Evolutionary conservation across 2,113 vertebrate genomes (phyloP).

Genomic region (Atlantisia rogersi): DNA sequence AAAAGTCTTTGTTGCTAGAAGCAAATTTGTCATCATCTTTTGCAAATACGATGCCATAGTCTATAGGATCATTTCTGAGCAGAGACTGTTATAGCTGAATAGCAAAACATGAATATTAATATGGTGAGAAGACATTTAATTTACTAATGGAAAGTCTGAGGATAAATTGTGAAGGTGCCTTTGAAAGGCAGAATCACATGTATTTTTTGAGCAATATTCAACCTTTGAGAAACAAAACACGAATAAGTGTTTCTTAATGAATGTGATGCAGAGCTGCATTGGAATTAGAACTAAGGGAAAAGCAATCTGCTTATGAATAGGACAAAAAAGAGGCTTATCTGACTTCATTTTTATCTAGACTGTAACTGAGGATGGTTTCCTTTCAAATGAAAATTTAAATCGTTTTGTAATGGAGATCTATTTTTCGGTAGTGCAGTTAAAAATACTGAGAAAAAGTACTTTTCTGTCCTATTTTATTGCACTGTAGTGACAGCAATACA

Average conservation of each 20-base stretch:
- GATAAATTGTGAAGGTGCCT: neutral
- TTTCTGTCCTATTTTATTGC: neutral
- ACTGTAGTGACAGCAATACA: neutral
- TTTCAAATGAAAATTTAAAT: slow-evolving; percentile 4
- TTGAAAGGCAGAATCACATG: neutral
- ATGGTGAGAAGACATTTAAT: neutral
- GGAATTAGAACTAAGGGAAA: neutral
- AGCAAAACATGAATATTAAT: neutral
- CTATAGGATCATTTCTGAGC: neutral
- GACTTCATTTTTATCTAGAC: neutral
- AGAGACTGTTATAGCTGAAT: neutral
- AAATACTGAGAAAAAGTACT: neutral
- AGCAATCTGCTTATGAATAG: neutral
- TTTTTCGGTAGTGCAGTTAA: neutral
- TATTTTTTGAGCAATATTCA: neutral
- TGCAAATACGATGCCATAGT: neutral
- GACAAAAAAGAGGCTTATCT: neutral
- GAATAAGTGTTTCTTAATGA: neutral
- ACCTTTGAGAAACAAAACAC: neutral
- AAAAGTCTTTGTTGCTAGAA: neutral
- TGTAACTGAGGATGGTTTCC: neutral
- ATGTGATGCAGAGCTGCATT: neutral
- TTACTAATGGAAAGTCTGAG: slow-evolving; percentile 8
- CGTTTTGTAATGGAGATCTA: neutral
- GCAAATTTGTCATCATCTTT: neutral